These are phyloP conservation scores for Conus betulinus DNA, from an alignment of 1,140 invertebrate species.

Conservation along the genomic window DNA sequence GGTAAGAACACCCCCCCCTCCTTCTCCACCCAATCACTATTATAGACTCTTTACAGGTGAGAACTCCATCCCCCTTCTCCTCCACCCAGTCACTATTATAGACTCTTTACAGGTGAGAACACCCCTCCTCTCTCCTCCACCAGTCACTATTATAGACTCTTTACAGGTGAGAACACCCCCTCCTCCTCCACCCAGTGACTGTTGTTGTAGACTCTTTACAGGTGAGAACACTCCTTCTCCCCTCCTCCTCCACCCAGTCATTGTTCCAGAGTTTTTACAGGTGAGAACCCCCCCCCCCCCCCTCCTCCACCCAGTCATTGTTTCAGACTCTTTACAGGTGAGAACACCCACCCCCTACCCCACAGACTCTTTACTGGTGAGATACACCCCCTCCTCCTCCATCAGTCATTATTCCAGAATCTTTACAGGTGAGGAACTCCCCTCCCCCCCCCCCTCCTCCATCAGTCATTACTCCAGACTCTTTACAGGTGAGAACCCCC, in stretches of 20 bases:
- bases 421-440: conserved; percentile 1
- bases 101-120: too few relatives aligned
- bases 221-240: too few relatives aligned
- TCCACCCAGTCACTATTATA: too few relatives aligned
- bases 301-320: neutral
- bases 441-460: too few relatives aligned
- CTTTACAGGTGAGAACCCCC: too few relatives aligned
- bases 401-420: conserved; percentile 5
- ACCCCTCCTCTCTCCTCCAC: too few relatives aligned
- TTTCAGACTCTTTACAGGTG: conserved; percentile 11
- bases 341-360: neutral
- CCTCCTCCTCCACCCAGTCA: neutral
- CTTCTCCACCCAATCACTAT: neutral
- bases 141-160: too few relatives aligned
- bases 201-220: neutral
- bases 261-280: neutral
- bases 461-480: too few relatives aligned
- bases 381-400: too few relatives aligned
- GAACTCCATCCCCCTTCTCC: neutral
- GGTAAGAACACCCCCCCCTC: neutral
- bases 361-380: conserved; percentile 9
- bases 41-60: conserved; percentile 11
- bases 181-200: too few relatives aligned
- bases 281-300: neutral
- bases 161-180: too few relatives aligned